Conservation (phyloP, 2,113 vertebrate genomes). For the Oryzias woworae region DNA sequence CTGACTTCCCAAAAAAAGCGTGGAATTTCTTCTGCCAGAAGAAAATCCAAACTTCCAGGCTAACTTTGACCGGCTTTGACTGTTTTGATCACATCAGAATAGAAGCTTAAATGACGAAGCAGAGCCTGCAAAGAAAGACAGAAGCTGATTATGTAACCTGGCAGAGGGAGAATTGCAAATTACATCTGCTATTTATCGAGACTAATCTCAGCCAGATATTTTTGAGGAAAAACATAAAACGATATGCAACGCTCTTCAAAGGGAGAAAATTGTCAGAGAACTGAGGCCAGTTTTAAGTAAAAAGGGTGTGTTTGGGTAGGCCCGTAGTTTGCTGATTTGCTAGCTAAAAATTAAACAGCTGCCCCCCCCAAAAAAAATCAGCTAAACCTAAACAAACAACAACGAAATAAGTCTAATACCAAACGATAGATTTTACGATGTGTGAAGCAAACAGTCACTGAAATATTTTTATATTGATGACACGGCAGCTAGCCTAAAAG, state of each 20-base stretch:
- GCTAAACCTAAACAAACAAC: background rate
- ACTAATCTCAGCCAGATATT: background rate
- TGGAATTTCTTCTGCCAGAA: constrained; percentile 31
- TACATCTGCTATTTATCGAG: constrained; percentile 2
- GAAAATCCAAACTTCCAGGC: constrained; percentile 34
- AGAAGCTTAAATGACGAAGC: constrained; percentile 30
- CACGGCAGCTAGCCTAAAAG: constrained; percentile 45
- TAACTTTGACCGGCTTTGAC: constrained; percentile 28
- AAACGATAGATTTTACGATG: background rate
- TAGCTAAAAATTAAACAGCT: constrained; percentile 19
- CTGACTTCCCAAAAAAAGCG: constrained; percentile 43
- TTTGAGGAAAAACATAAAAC: constrained; percentile 5
- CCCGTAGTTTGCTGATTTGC: constrained; percentile 48
- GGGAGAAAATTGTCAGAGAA: constrained; percentile 37
- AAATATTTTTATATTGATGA: constrained; percentile 5
- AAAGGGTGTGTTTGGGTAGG: constrained; percentile 69
- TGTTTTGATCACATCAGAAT: constrained; percentile 52
- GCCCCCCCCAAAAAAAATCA: constrained; percentile 7
- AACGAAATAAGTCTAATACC: background rate
- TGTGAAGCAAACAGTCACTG: background rate
- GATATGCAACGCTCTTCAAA: constrained; percentile 3
- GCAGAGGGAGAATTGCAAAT: constrained; percentile 16
- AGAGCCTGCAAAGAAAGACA: constrained; percentile 55
- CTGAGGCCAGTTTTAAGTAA: constrained; percentile 56
- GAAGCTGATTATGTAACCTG: constrained; percentile 69